These are phyloP conservation scores for Cepaea nemoralis DNA, from an alignment of 1,140 invertebrate genomes.

Conservation along the genomic window DNA sequence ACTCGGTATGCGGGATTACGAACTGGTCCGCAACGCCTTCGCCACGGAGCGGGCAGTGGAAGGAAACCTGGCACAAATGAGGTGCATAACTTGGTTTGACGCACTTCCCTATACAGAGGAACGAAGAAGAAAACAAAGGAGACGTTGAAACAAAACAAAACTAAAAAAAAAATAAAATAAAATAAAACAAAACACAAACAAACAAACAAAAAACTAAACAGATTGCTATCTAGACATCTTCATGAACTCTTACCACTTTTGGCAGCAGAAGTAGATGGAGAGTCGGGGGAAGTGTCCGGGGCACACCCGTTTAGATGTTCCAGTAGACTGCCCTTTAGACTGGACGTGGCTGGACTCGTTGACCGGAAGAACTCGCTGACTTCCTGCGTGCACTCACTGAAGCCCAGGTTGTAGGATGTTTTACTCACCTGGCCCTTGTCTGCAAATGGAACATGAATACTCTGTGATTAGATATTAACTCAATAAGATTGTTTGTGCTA, in stretches of 20 bases:
- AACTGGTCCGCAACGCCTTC: too few relatives aligned
- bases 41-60: too few relatives aligned
- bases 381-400: slow-evolving; percentile 88
- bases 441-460: too few relatives aligned
- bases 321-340: slow-evolving; percentile 62
- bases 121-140: too few relatives aligned
- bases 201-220: too few relatives aligned
- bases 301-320: slow-evolving; percentile 54
- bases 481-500: neutral
- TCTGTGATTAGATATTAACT: neutral
- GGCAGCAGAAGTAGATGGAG: neutral
- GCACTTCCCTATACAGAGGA: too few relatives aligned
- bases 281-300: slow-evolving; percentile 19
- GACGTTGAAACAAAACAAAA: too few relatives aligned
- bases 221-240: neutral
- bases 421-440: slow-evolving; percentile 74
- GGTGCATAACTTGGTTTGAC: too few relatives aligned
- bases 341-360: slow-evolving; percentile 86
- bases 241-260: neutral
- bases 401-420: slow-evolving; percentile 82
- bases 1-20: too few relatives aligned
- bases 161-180: too few relatives aligned
- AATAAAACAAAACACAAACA: too few relatives aligned
- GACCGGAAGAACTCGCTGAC: slow-evolving; percentile 87
- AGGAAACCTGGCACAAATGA: too few relatives aligned